These are phyloP conservation scores for Synanthedon vespiformis DNA, from an alignment of 2,888 invertebrate genomes.

Conservation along the genomic window DNA sequence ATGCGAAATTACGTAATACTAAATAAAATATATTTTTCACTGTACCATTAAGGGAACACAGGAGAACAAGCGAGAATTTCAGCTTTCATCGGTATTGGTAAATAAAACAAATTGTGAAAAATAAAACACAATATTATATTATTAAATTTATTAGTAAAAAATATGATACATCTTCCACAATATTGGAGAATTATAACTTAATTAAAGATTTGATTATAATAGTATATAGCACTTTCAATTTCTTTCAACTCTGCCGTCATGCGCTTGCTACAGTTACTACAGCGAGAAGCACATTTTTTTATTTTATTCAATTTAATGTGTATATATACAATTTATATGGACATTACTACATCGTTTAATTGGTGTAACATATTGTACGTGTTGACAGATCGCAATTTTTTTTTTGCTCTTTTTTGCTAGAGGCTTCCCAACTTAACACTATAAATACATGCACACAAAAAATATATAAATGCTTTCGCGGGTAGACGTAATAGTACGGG, in stretches of 20 bases:
- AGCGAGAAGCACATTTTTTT: slow-evolving; percentile 53
- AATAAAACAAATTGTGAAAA: no score
- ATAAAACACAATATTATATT: slow-evolving; percentile 52
- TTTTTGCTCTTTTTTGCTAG: slow-evolving; percentile 11
- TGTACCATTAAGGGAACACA: no score
- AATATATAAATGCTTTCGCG: slow-evolving; percentile 48
- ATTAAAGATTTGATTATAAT: slow-evolving; percentile 67
- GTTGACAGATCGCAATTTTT: slow-evolving; percentile 20
- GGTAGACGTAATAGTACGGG: slow-evolving; percentile 13
- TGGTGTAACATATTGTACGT: slow-evolving; percentile 9
- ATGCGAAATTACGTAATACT: no score
- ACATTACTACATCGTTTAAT: slow-evolving; percentile 12
- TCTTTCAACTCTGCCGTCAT: slow-evolving; percentile 47
- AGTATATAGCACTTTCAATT: slow-evolving; percentile 66
- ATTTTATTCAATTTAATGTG: neutral
- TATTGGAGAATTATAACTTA: slow-evolving; percentile 69
- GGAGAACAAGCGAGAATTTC: no score
- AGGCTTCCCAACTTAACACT: slow-evolving; percentile 23
- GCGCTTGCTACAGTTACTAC: slow-evolving; percentile 47
- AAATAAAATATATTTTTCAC: no score
- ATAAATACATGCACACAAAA: slow-evolving; percentile 34
- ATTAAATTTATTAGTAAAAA: slow-evolving; percentile 72
- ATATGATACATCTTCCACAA: slow-evolving; percentile 72
- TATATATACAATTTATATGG: slow-evolving; percentile 10
- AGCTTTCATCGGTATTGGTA: neutral